A percentile compares a stretch with the other conserved stretches of the same genome.
phyloP scores from a whole-genome alignment of 1,140 invertebrate genomes.

The Drosophila littoralis region DNA sequence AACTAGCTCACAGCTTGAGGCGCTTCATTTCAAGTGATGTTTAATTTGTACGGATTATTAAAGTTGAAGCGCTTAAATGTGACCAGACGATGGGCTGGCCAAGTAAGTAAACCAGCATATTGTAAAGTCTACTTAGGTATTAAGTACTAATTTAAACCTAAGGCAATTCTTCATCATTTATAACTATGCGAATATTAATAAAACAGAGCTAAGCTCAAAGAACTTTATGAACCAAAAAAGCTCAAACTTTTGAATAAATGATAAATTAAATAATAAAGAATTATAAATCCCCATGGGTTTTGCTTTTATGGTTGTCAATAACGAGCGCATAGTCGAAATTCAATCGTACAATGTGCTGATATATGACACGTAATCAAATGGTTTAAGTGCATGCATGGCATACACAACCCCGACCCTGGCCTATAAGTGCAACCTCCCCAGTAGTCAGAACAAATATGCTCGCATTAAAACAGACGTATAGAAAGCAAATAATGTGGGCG shows the following conservation, averaged over 20 bases:
- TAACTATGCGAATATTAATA: background rate
- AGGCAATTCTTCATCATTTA: too few relatives aligned
- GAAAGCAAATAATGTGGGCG: background rate
- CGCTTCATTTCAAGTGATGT: background rate
- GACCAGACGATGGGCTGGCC: too few relatives aligned
- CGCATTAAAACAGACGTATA: constrained; percentile 50
- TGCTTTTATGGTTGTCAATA: constrained; percentile 58
- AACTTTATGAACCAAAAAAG: background rate
- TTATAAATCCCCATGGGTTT: background rate
- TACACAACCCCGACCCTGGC: constrained; percentile 55
- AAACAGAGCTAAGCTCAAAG: background rate
- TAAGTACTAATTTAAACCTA: too few relatives aligned
- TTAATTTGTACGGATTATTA: background rate
- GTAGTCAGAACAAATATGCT: constrained; percentile 49
- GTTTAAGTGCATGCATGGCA: constrained; percentile 74
- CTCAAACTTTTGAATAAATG: background rate
- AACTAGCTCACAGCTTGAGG: background rate
- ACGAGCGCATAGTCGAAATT: constrained; percentile 65
- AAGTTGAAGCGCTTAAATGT: too few relatives aligned
- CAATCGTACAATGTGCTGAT: constrained; percentile 78
- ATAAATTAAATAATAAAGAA: background rate
- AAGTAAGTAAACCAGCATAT: too few relatives aligned
- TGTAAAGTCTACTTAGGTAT: too few relatives aligned
- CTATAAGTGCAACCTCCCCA: constrained; percentile 16
- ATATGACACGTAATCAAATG: constrained; percentile 82